Evolutionary conservation across 2,888 invertebrate genomes (phyloP), one percentile per base, ranked within the genome.

Genomic region (Scrobipalpa costella): DNA sequence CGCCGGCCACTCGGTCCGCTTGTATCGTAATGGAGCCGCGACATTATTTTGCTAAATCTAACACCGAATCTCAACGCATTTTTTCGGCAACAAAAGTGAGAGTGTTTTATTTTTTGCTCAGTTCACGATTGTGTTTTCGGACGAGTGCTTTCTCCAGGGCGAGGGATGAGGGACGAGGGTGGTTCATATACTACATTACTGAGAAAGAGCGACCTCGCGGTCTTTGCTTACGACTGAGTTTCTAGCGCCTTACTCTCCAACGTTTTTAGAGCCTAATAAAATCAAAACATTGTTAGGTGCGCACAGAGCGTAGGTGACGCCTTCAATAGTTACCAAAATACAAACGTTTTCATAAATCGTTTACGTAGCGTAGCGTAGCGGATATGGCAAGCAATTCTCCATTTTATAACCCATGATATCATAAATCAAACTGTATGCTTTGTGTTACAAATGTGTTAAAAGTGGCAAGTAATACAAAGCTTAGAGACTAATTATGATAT

Each of bases 31-130:
- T 34, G 55, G 55, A 55, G 17, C 55, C 27, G 44, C 44, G 44
- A 44, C 40, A 59, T 59, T 59, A 59, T 59, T 59, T 44, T 59
- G 44, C 44, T 44, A 21, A 59, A 59, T 59, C 44, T 47, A 59
- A 33, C 61, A 34, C 58, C 13, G 27, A 36, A 50, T 61, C 36
- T 61, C 50, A 61, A 61, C 50, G 34, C 61, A 50, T 50, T 50
- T 61, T 61, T 61, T 34, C n/a, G 2, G 55, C n/a, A 15, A 34
- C 15, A 55, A 27, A 55, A 33, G 34, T 34, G 15, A 7, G 55
- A 27, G 55, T 55, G 33, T 55, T 55, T 55, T 55, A 34, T 55
- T 55, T 55, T 34, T 34, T 13, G 33, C 33, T 34, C 33, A 13
- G 21, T 55, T 55, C 55, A 27, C 33, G 15, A 55, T n/a, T 33